Evolutionary conservation across 2,888 invertebrate genomes (phyloP).

Genomic region (Phortica magna): DNA sequence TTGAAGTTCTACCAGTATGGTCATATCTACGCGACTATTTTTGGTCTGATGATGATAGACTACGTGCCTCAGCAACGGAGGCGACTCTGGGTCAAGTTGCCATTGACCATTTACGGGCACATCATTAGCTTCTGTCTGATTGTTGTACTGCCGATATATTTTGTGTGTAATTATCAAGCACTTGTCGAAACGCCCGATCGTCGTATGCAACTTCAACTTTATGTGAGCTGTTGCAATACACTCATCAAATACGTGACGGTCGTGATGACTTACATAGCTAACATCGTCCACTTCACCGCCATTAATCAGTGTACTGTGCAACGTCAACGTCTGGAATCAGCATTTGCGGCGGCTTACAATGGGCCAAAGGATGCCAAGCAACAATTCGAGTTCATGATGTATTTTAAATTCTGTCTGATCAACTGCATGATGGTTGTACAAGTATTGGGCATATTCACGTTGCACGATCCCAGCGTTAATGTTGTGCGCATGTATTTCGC

Average conservation of each 20-base stretch:
- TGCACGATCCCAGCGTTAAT: conserved; percentile 40
- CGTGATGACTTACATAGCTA: conserved; percentile 65
- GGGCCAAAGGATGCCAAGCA: conserved; percentile 48
- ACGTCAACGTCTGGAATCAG: conserved; percentile 58
- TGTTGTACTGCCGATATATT: conserved; percentile 61
- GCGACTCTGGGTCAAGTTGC: conserved; percentile 41
- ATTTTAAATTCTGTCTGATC: conserved; percentile 64
- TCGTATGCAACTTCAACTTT: conserved; percentile 59
- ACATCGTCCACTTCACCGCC: conserved; percentile 52
- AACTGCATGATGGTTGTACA: conserved; percentile 68
- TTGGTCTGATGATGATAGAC: conserved; percentile 65
- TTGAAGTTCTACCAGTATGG: conserved; percentile 64
- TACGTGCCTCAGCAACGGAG: conserved; percentile 61
- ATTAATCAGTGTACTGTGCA: conserved; percentile 57
- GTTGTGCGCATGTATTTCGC: conserved; percentile 58
- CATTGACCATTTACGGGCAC: conserved; percentile 62
- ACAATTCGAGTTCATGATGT: conserved; percentile 61
- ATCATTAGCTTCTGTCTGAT: conserved; percentile 57
- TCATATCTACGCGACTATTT: conserved; percentile 66
- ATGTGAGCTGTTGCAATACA: conserved; percentile 65
- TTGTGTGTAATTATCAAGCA: conserved; percentile 54
- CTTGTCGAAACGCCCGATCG: conserved; percentile 55
- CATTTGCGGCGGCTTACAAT: conserved; percentile 47
- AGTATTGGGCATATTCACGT: conserved; percentile 58
- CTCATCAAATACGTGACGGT: conserved; percentile 66